Evolutionary conservation across 2,797 vertebrate genomes (phyloP).

Genomic region (Coendou prehensilis): DNA sequence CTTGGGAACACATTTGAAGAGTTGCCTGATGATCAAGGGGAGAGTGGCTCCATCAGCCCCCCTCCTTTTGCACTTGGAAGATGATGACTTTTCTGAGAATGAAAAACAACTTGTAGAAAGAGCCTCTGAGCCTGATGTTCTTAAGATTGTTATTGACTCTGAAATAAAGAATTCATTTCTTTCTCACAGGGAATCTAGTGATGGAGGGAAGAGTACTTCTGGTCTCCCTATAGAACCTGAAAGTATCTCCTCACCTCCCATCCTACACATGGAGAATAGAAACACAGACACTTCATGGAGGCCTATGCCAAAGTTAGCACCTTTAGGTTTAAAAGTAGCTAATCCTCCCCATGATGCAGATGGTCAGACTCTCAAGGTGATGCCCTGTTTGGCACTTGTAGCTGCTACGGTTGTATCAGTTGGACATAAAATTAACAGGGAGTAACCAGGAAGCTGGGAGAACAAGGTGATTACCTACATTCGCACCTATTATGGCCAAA

Average conservation of each 20-base stretch:
- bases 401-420: constrained; percentile 86
- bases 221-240: constrained; percentile 81
- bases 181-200: constrained; percentile 74
- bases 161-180: constrained; percentile 87
- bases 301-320: constrained; percentile 97
- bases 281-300: constrained; percentile 91
- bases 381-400: constrained; percentile 90
- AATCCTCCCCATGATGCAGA: constrained; percentile 87
- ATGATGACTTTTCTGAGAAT: constrained; percentile 90
- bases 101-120: constrained; percentile 87
- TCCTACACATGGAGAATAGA: constrained; percentile 92
- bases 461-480: constrained; percentile 86
- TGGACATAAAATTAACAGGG: constrained; percentile 87
- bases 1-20: constrained; percentile 87
- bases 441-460: constrained; percentile 86
- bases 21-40: constrained; percentile 83
- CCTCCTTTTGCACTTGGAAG: constrained; percentile 92
- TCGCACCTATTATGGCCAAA: constrained; percentile 86
- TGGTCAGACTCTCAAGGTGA: constrained; percentile 89
- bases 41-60: constrained; percentile 89
- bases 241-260: constrained; percentile 88
- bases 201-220: constrained; percentile 80
- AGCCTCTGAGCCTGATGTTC: constrained; percentile 87
- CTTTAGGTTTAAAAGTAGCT: constrained; percentile 93
- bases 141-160: constrained; percentile 90